Conservation (phyloP, 2,888 invertebrate genomes). For the Melieria omissa region DNA sequence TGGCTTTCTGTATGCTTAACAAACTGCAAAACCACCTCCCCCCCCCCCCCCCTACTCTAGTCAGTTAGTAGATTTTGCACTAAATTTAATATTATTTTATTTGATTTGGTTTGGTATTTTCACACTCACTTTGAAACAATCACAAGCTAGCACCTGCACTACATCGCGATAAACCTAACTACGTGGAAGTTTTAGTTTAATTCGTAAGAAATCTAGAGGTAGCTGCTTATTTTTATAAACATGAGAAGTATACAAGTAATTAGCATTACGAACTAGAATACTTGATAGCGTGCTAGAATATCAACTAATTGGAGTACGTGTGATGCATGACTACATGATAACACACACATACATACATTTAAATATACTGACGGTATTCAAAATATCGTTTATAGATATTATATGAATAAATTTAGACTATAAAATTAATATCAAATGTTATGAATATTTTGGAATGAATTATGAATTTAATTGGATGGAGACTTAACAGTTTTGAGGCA, state of each 20-base stretch:
- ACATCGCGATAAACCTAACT: not conserved
- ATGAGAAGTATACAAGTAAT: no score
- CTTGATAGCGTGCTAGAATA: no score
- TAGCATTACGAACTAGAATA: no score
- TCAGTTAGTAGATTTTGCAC: conserved; percentile 21
- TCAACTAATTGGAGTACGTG: no score
- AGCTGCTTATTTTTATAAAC: no score
- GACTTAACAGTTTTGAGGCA: no score
- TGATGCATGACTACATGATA: not conserved
- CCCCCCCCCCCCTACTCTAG: conserved; percentile 17
- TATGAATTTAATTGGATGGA: no score
- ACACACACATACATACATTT: not conserved
- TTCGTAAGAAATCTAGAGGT: no score
- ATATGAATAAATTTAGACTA: no score
- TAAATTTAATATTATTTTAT: not conserved
- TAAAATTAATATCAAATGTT: no score
- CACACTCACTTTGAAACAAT: not conserved
- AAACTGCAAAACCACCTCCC: not conserved
- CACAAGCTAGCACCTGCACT: not conserved
- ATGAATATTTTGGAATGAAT: no score
- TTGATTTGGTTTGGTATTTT: not conserved
- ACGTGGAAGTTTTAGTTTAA: not conserved
- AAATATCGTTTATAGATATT: conserved; percentile 7
- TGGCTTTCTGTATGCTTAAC: not conserved
- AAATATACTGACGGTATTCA: not conserved